Evolutionary conservation across 2,888 invertebrate genomes (phyloP), one percentile per base, ranked within the genome.

Genomic region (Eilema griseolum): DNA sequence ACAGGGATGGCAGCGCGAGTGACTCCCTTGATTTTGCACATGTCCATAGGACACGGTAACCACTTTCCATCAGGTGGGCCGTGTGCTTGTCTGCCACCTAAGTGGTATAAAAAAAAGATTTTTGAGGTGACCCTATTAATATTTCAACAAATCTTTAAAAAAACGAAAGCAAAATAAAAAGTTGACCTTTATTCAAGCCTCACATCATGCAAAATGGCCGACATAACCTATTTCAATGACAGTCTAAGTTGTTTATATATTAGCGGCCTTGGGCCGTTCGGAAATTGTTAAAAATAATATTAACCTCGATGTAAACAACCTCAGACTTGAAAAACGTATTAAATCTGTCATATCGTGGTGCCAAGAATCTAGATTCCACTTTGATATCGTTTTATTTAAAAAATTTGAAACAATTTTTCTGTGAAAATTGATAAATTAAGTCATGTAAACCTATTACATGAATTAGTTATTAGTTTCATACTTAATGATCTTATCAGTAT

Each of bases 361-460:
- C 83, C 81, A 81, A 80, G 66, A 68, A 66, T 72, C 70, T 28
- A 24, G 61, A 72, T 64, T 46, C 26, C 67, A 61, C 68, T 79
- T 82, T 77, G 67, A 79, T 75, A 71, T 77, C 20, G 57, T 70
- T 79, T 76, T 74, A 81, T 75, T 80, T 70, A 75, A 67, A 73
- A 68, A n/a, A n/a, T 10, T 14, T n/a, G 52, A n/a, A 52, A 52
- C n/a, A 41, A 0, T 46, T 10, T 24, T 3, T 24, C 33, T 0
- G 1, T 26, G n/a, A 52, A 46, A n/a, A 7, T 52, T 52, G 52
- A 52, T 52, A 10, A n/a, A 52, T 52, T 20, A n/a, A n/a, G 7
- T n/a, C 52, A 3, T 52, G 52, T 52, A n/a, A 52, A 8, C 10
- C 10, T 52, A 52, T 20, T 52, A 52, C n/a, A 52, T 52, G n/a